Evolutionary conservation across 2,113 vertebrate genomes (phyloP).

Genomic region (Oophaga pumilio): DNA sequence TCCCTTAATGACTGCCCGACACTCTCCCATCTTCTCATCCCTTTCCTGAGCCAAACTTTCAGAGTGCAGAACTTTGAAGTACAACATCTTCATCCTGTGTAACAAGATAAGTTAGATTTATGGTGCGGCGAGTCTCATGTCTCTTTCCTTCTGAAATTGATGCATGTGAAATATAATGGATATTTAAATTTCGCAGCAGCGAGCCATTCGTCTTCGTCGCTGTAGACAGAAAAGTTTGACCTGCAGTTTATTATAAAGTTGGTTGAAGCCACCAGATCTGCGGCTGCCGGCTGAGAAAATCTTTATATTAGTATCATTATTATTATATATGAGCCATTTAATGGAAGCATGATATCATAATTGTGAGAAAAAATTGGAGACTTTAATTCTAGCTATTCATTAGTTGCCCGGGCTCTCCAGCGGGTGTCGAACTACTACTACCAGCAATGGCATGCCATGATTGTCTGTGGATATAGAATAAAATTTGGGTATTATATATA

Average conservation of each 20-base stretch:
- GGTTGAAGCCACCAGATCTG: background rate
- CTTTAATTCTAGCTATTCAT: background rate
- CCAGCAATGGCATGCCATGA: background rate
- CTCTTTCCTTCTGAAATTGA: conserved; percentile 49
- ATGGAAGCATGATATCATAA: background rate
- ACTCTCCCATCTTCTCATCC: background rate
- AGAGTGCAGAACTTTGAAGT: conserved; percentile 10
- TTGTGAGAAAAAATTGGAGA: background rate
- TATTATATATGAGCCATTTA: background rate
- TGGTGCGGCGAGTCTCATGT: conserved; percentile 15
- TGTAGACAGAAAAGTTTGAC: conserved; percentile 37
- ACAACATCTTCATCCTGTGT: conserved; percentile 3
- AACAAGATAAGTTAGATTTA: conserved; percentile 47
- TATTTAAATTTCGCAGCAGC: conserved; percentile 42
- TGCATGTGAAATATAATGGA: conserved; percentile 55
- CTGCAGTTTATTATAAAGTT: conserved; percentile 31
- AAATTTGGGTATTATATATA: too few relatives aligned
- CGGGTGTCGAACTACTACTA: background rate
- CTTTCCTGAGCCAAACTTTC: background rate
- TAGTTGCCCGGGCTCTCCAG: background rate
- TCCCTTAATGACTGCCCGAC: background rate
- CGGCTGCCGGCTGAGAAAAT: background rate
- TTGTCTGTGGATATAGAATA: background rate
- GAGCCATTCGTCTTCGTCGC: conserved; percentile 38
- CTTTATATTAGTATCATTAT: background rate